phyloP scores from a whole-genome alignment of 2,113 vertebrate genomes.

The Aegithalos caudatus region DNA sequence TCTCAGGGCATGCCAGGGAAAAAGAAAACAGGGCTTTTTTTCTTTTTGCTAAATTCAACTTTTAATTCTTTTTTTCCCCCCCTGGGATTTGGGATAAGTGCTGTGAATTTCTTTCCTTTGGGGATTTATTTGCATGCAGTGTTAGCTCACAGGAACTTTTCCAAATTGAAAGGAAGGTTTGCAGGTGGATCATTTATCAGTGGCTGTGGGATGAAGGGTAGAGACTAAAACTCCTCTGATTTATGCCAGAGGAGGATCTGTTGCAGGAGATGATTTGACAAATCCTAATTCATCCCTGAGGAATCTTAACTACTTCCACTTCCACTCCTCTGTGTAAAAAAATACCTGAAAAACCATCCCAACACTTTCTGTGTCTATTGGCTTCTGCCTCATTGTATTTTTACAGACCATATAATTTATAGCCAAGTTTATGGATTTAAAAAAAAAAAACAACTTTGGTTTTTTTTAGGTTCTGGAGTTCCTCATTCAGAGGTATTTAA shows the following conservation, averaged over 20 bases:
- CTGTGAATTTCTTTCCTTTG: background rate
- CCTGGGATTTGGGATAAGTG: background rate
- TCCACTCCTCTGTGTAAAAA: background rate
- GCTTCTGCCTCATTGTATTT: background rate
- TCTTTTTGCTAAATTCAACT: background rate
- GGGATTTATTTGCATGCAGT: fast-evolving
- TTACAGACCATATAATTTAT: background rate
- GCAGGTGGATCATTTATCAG: background rate
- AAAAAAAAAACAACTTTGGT: fast-evolving
- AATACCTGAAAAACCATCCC: fast-evolving
- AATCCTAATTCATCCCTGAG: background rate
- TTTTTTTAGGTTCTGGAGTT: background rate
- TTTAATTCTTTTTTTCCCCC: fast-evolving
- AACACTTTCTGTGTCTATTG: background rate
- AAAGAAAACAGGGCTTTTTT: background rate
- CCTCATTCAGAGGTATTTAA: background rate
- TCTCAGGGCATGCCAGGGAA: background rate
- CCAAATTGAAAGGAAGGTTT: background rate
- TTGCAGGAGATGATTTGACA: background rate
- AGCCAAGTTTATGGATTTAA: background rate
- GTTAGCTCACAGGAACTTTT: background rate
- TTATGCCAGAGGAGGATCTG: background rate
- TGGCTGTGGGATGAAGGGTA: background rate
- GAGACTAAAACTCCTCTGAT: background rate
- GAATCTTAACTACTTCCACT: background rate